phyloP scores from a whole-genome alignment of 2,113 vertebrate species.

The Aplodontia rufa region DNA sequence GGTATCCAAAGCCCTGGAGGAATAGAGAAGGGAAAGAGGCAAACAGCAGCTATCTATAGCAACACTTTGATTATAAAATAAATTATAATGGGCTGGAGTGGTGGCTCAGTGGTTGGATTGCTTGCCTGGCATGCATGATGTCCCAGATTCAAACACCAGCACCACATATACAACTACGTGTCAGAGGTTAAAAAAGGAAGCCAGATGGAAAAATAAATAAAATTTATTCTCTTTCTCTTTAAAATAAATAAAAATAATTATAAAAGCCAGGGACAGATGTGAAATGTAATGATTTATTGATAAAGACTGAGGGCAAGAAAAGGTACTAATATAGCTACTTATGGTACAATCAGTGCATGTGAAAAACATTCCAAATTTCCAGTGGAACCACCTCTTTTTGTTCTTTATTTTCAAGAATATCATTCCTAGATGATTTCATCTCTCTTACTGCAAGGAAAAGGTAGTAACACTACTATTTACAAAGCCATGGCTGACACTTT shows the following conservation, averaged over 20 bases:
- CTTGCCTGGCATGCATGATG: too few relatives aligned
- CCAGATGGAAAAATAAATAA: too few relatives aligned
- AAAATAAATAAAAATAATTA: slow-evolving; percentile 41
- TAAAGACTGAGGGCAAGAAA: not conserved
- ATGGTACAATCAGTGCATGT: not conserved
- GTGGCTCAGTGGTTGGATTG: too few relatives aligned
- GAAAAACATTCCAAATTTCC: not conserved
- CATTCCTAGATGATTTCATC: slow-evolving; percentile 21
- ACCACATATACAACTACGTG: too few relatives aligned
- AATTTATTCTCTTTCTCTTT: too few relatives aligned
- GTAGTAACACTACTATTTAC: not conserved
- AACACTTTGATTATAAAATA: slow-evolving; percentile 1
- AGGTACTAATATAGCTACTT: not conserved
- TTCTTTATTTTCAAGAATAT: not conserved
- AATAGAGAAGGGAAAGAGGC: not conserved
- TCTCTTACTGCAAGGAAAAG: not conserved
- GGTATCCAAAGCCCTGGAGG: not conserved
- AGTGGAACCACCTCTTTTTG: not conserved
- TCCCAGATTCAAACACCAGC: too few relatives aligned
- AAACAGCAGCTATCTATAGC: not conserved
- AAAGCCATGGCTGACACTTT: not conserved
- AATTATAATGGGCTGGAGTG: too few relatives aligned
- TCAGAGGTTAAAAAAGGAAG: too few relatives aligned
- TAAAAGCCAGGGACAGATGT: not conserved
- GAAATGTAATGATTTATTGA: not conserved